phyloP scores from a whole-genome alignment of 2,888 invertebrate species.

The Ypsolopha scabrella region DNA sequence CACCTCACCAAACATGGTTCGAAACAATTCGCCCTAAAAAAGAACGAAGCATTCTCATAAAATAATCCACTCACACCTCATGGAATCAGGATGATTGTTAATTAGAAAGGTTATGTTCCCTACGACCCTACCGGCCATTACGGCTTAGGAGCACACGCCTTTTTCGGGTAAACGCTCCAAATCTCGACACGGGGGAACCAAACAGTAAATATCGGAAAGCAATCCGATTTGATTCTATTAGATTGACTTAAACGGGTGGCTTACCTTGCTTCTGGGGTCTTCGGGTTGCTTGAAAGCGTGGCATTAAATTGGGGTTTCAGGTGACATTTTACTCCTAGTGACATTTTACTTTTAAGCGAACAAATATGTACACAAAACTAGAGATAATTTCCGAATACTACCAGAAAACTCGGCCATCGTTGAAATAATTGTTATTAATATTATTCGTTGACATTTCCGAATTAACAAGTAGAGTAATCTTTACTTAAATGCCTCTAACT shows the following conservation, averaged over 20 bases:
- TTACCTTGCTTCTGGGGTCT: constrained; percentile 38
- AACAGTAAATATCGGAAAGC: constrained; percentile 67
- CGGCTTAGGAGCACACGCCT: constrained; percentile 33
- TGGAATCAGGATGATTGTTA: constrained; percentile 27
- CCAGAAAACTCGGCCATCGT: too few relatives aligned
- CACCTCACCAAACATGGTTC: background rate
- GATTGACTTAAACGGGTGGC: constrained; percentile 48
- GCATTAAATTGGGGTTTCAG: too few relatives aligned
- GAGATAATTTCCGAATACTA: too few relatives aligned
- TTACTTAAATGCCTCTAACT: background rate
- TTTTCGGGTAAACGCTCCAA: constrained; percentile 53
- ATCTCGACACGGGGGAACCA: constrained; percentile 59
- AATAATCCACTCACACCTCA: constrained; percentile 26
- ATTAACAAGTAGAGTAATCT: too few relatives aligned
- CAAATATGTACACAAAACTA: too few relatives aligned
- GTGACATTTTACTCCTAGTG: too few relatives aligned
- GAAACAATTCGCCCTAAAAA: background rate
- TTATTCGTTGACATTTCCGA: too few relatives aligned
- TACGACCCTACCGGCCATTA: constrained; percentile 47
- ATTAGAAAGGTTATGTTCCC: constrained; percentile 56
- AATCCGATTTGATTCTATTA: constrained; percentile 65
- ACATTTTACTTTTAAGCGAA: too few relatives aligned
- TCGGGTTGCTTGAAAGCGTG: constrained; percentile 7
- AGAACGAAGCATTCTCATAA: constrained; percentile 11
- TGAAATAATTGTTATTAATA: too few relatives aligned